Evolutionary conservation across 1,140 invertebrate species (phyloP), one percentile per base, ranked within the genome.

Genomic region (Cataglyphis hispanica): DNA sequence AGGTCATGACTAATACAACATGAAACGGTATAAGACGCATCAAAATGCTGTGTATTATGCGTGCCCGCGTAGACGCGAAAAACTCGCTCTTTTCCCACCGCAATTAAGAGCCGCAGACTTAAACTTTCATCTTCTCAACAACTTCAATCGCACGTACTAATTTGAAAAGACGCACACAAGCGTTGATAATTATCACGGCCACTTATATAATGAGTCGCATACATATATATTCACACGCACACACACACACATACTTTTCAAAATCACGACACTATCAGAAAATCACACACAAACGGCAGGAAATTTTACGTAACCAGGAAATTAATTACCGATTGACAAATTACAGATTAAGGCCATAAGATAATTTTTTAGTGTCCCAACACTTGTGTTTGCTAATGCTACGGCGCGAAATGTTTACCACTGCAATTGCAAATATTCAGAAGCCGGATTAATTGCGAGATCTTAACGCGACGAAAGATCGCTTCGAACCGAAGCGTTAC

Each of bases 1-100:
- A 89, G 87, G 58, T 89, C 84, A 81, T 89, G 88, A 89, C 87
- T 89, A 89, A 89, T 86, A 70, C 87, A 84, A 37, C 43, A 50
- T 66, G 72, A 86, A 89, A 89, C 64, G 40, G 87, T 89, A 83
- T 43, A 72, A 63, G 16, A 43, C 56, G 61, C 76, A 86, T 89
- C 69, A 88, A 89, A 89, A 88, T 81, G 75, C 76, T 34, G 8
- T 40, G 53, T 40, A 43, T 81, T 43, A 50, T 74, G 84, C 64
- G 69, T 81, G 74, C 43, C 53, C 53, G 27, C 34, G 40, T 67
- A 58, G 58, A 72, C 46, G 53, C 53, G 60, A 86, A 19, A 50
- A 74, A 40, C 66, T 37, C 58, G 31, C 50, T 88, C 37, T 76
- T 72, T 89, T 89, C 84, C 72, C 87, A 89, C 85, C 56, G 63